Percentiles rank a stretch among this genome's conserved stretches.
Conservation (phyloP, 2,888 invertebrate genomes). For the Chironomus tentans region DNA sequence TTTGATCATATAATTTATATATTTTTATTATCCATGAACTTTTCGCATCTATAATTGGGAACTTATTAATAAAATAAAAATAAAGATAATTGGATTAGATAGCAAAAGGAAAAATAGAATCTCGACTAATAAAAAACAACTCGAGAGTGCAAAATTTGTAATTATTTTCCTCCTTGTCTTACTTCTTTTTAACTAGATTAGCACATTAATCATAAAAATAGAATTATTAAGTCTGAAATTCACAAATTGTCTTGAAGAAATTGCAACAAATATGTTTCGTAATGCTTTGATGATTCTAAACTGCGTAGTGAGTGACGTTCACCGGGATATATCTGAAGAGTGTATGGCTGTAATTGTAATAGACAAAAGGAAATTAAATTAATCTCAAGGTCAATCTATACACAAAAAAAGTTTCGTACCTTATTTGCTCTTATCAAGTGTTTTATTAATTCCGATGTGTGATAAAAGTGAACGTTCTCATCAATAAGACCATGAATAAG, state of each 20-base stretch:
- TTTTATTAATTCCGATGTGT: slow-evolving; percentile 85
- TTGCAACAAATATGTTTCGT: slow-evolving; percentile 87
- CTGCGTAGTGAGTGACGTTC: slow-evolving; percentile 93
- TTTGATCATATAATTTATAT: too few relatives aligned
- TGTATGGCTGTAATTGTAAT: slow-evolving; percentile 58
- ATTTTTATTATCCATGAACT: too few relatives aligned
- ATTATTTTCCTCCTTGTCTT: background rate
- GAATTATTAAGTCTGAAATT: slow-evolving; percentile 28
- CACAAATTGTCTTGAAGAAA: slow-evolving; percentile 78
- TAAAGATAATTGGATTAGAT: too few relatives aligned
- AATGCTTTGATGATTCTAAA: slow-evolving; percentile 90
- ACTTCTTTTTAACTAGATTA: background rate
- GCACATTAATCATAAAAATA: background rate
- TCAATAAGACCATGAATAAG: slow-evolving; percentile 97
- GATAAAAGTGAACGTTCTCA: slow-evolving; percentile 98
- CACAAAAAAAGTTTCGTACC: background rate
- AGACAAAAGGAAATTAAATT: background rate
- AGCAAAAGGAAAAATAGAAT: too few relatives aligned
- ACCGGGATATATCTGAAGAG: slow-evolving; percentile 89
- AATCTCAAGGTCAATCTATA: background rate
- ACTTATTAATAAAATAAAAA: too few relatives aligned
- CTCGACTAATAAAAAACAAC: too few relatives aligned
- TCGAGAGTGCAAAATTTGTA: too few relatives aligned
- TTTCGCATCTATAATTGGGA: too few relatives aligned
- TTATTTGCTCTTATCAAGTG: slow-evolving; percentile 89